Evolutionary conservation across 1,140 invertebrate genomes (phyloP).

Genomic region (Penaeus chinensis): DNA sequence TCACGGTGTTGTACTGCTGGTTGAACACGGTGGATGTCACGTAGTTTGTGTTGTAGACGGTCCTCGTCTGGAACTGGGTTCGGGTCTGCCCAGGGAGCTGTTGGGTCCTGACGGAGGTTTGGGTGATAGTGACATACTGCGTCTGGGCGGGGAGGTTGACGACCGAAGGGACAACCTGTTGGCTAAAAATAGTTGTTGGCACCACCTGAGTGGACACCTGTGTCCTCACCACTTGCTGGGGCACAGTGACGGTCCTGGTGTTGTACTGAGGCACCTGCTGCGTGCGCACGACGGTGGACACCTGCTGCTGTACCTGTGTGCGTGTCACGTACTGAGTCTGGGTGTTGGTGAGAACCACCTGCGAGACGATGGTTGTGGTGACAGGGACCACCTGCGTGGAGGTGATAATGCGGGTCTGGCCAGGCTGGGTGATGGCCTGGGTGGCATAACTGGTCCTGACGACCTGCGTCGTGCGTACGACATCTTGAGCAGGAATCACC

Average conservation of each 20-base stretch:
- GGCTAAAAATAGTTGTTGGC: slow-evolving; percentile 44
- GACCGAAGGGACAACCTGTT: slow-evolving; percentile 28
- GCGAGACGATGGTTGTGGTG: slow-evolving; percentile 38
- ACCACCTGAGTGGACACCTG: slow-evolving; percentile 51
- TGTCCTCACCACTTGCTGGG: slow-evolving; percentile 43
- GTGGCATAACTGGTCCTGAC: slow-evolving; percentile 33
- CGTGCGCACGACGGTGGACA: slow-evolving; percentile 31
- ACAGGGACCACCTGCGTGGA: slow-evolving; percentile 46
- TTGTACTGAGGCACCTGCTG: slow-evolving; percentile 46
- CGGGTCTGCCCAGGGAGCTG: slow-evolving; percentile 31
- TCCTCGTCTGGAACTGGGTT: slow-evolving; percentile 30
- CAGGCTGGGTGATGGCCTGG: slow-evolving; percentile 36
- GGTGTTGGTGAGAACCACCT: slow-evolving; percentile 49
- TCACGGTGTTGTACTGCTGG: slow-evolving; percentile 30
- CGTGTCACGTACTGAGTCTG: slow-evolving; percentile 52
- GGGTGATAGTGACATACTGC: slow-evolving; percentile 26
- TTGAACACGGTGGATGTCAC: slow-evolving; percentile 46
- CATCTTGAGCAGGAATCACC: slow-evolving; percentile 35
- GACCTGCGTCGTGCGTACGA: neutral
- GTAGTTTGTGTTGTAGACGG: slow-evolving; percentile 48
- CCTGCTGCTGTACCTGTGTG: slow-evolving; percentile 50
- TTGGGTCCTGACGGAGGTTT: slow-evolving; percentile 31
- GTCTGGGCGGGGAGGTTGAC: slow-evolving; percentile 32
- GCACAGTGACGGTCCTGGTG: slow-evolving; percentile 41
- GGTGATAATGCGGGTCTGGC: slow-evolving; percentile 36